These are phyloP conservation scores for Drosophila simulans DNA, from an alignment of 1,140 invertebrate genomes.

Conservation along the genomic window DNA sequence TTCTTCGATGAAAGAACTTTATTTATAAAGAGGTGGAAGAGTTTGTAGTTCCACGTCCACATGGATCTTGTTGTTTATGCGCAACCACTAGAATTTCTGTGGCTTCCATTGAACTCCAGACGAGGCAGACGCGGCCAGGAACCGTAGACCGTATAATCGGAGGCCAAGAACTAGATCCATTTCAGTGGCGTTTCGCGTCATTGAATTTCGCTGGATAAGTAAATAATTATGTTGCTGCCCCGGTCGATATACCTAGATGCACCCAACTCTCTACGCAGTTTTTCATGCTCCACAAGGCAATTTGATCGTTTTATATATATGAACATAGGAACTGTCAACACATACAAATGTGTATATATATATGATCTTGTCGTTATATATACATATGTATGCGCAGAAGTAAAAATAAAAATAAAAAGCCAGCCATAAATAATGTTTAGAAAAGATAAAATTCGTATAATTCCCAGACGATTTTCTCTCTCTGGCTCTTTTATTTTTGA, in stretches of 20 bases:
- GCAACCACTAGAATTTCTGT: slow-evolving; percentile 1
- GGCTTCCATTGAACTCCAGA: slow-evolving; percentile 43
- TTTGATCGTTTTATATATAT: slow-evolving; percentile 10
- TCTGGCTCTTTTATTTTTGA: slow-evolving; percentile 15
- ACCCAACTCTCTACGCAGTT: slow-evolving; percentile 19
- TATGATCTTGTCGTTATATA: slow-evolving; percentile 8
- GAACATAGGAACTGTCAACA: neutral
- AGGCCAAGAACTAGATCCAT: slow-evolving; percentile 39
- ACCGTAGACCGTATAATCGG: slow-evolving; percentile 18
- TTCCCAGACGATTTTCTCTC: slow-evolving; percentile 33
- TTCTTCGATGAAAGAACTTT: no score
- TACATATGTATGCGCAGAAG: neutral
- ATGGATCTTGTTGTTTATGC: neutral
- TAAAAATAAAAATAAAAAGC: slow-evolving; percentile 17
- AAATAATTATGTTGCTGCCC: slow-evolving; percentile 28
- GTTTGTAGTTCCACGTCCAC: neutral
- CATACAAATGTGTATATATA: neutral
- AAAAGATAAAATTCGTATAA: slow-evolving; percentile 43
- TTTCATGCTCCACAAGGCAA: slow-evolving; percentile 59
- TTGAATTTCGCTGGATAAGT: slow-evolving; percentile 30
- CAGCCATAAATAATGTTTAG: slow-evolving; percentile 43
- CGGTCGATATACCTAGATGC: slow-evolving; percentile 14
- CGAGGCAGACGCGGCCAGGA: neutral
- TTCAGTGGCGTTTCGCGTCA: slow-evolving; percentile 45
- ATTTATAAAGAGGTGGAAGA: neutral